These are phyloP conservation scores for Adelognathus sp. DNA, from an alignment of 2,888 invertebrate genomes.

Conservation along the genomic window DNA sequence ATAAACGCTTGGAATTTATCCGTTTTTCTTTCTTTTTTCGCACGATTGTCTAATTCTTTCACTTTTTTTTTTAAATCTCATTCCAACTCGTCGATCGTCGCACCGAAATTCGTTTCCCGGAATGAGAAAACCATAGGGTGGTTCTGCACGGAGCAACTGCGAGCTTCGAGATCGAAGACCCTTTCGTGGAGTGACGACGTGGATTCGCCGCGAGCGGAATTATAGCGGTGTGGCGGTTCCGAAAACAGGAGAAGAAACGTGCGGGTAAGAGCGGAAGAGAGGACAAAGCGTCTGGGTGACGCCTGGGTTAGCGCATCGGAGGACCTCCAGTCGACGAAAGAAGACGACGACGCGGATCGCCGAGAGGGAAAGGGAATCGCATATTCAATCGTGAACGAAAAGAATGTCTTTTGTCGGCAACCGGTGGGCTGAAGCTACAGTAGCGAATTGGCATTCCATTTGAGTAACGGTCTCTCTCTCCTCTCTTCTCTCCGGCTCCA, in stretches of 20 bases:
- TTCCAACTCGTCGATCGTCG: not conserved
- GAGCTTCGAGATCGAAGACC: not conserved
- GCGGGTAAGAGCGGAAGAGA: constrained; percentile 37
- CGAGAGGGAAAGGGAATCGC: constrained; percentile 65
- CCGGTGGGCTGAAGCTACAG: constrained; percentile 64
- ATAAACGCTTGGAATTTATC: constrained; percentile 34
- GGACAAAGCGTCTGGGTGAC: constrained; percentile 51
- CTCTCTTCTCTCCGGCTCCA: constrained; percentile 24
- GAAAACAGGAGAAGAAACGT: constrained; percentile 35
- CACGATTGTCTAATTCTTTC: constrained; percentile 1
- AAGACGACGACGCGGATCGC: constrained; percentile 16
- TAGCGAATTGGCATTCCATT: constrained; percentile 75
- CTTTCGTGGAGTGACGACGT: not conserved
- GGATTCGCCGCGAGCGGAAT: constrained; percentile 10
- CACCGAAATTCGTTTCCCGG: not conserved
- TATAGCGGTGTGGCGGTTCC: constrained; percentile 25
- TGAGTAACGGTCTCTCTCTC: constrained; percentile 69
- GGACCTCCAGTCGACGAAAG: constrained; percentile 24
- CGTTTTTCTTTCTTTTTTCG: not conserved
- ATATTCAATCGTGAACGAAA: constrained; percentile 74
- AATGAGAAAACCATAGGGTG: not conserved
- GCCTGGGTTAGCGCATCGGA: constrained; percentile 38
- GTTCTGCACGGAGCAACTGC: not conserved
- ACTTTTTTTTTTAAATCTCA: not conserved
- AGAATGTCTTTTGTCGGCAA: constrained; percentile 76